Evolutionary conservation across 2,797 vertebrate genomes (phyloP).

Genomic region (Syndactyla subalaris): DNA sequence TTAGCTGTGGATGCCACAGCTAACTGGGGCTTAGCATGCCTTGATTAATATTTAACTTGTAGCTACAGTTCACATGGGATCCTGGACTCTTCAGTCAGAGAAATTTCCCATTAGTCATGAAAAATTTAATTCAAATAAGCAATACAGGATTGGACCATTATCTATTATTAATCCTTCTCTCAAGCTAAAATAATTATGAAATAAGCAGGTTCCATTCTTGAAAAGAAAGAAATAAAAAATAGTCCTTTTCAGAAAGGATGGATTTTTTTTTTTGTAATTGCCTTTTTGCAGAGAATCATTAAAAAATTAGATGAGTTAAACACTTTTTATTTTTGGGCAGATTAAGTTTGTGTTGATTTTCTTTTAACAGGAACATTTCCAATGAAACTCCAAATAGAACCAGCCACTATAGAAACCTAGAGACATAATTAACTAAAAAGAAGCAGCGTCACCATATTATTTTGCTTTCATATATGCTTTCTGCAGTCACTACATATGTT

Average conservation of each 20-base stretch:
- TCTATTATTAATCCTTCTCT: slow-evolving; percentile 3
- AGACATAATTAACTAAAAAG: not conserved
- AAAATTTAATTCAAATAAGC: not conserved
- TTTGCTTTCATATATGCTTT: not conserved
- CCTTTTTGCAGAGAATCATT: not conserved
- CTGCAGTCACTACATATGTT: not conserved
- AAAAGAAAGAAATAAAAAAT: not conserved
- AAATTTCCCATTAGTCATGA: not conserved
- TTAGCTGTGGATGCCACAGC: not conserved
- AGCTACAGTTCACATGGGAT: not conserved
- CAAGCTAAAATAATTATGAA: not conserved
- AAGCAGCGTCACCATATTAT: not conserved
- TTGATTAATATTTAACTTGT: not conserved
- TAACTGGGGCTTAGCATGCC: not conserved
- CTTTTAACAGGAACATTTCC: not conserved
- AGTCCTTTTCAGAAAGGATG: not conserved
- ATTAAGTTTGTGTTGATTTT: not conserved
- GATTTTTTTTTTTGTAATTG: not conserved
- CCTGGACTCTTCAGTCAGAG: not conserved
- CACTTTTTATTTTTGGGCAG: not conserved
- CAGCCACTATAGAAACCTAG: not conserved
- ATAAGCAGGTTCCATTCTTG: not conserved
- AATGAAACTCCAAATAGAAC: not conserved
- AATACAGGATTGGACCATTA: not conserved
- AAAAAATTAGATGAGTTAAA: not conserved